phyloP scores from a whole-genome alignment of 1,140 invertebrate species.

The Lethrus apterus region DNA sequence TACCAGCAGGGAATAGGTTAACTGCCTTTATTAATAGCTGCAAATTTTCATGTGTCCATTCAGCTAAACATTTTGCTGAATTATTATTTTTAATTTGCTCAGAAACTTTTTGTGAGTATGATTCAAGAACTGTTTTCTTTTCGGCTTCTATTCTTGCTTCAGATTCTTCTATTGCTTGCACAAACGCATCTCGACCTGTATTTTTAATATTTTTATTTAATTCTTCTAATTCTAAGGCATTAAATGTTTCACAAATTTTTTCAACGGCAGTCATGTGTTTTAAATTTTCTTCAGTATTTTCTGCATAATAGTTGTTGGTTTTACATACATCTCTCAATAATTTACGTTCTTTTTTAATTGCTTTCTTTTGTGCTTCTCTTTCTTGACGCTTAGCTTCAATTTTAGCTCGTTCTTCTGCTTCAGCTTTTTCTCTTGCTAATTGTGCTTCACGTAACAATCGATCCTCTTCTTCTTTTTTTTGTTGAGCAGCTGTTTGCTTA shows the following conservation, averaged over 20 bases:
- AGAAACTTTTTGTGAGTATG: slow-evolving; percentile 42
- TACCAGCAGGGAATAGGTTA: slow-evolving; percentile 93
- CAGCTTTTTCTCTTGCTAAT: slow-evolving; percentile 73
- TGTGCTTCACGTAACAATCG: slow-evolving; percentile 60
- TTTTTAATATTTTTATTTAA: slow-evolving; percentile 64
- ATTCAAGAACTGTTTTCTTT: slow-evolving; percentile 53
- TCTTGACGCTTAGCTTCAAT: slow-evolving; percentile 80
- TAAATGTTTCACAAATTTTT: slow-evolving; percentile 78
- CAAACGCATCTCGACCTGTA: slow-evolving; percentile 57
- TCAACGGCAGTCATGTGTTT: slow-evolving; percentile 83
- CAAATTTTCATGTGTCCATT: slow-evolving; percentile 76
- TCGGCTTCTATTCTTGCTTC: slow-evolving; percentile 72
- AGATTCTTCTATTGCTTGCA: slow-evolving; percentile 50
- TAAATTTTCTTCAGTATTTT: slow-evolving; percentile 65
- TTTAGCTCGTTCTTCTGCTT: slow-evolving; percentile 70
- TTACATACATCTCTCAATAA: slow-evolving; percentile 77
- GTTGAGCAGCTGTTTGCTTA: slow-evolving; percentile 80
- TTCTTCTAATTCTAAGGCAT: slow-evolving; percentile 62
- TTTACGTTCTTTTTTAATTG: slow-evolving; percentile 81
- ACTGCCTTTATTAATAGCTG: slow-evolving; percentile 92
- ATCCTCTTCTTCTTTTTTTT: slow-evolving; percentile 78
- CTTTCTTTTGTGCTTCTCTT: slow-evolving; percentile 74
- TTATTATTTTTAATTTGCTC: slow-evolving; percentile 38
- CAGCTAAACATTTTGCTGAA: slow-evolving; percentile 43
- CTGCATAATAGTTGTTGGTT: slow-evolving; percentile 78